phyloP scores from a whole-genome alignment of 1,140 invertebrate genomes.

The Coboldia fuscipes region DNA sequence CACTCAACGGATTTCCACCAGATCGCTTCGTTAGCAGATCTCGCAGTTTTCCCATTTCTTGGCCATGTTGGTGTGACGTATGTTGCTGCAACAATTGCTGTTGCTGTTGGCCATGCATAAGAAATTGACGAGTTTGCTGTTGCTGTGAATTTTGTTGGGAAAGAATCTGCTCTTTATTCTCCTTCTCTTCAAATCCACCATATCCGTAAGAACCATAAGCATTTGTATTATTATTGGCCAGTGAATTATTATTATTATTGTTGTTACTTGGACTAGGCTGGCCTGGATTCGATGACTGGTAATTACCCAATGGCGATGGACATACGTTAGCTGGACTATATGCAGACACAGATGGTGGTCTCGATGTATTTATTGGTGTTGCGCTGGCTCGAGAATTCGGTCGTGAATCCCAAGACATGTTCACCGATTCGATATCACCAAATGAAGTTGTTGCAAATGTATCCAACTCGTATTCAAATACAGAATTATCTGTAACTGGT shows the following conservation, averaged over 20 bases:
- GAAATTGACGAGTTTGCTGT: too few relatives aligned
- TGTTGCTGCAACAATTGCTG: slow-evolving; percentile 13
- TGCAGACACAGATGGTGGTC: slow-evolving; percentile 17
- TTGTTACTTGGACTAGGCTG: slow-evolving; percentile 21
- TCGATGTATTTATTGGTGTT: slow-evolving; percentile 18
- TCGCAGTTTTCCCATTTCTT: slow-evolving; percentile 39
- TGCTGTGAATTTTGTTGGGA: too few relatives aligned
- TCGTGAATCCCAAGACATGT: slow-evolving; percentile 16
- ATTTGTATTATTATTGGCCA: neutral
- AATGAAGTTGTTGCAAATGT: slow-evolving; percentile 12
- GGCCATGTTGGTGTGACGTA: slow-evolving; percentile 1
- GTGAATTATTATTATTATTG: slow-evolving; percentile 18
- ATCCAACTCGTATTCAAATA: slow-evolving; percentile 19
- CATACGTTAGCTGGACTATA: slow-evolving; percentile 17
- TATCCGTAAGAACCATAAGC: slow-evolving; percentile 11
- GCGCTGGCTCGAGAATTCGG: slow-evolving; percentile 20
- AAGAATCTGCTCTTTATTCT: slow-evolving; percentile 3
- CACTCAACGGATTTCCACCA: slow-evolving; percentile 10
- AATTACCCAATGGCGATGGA: slow-evolving; percentile 18
- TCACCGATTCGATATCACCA: neutral
- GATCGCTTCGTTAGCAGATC: slow-evolving; percentile 29
- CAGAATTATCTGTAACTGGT: slow-evolving; percentile 9
- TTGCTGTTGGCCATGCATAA: slow-evolving; percentile 10
- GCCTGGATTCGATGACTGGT: slow-evolving; percentile 18
- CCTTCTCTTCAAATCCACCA: slow-evolving; percentile 10